phyloP scores from a whole-genome alignment of 2,113 vertebrate species.

The Ahaetulla prasina region DNA sequence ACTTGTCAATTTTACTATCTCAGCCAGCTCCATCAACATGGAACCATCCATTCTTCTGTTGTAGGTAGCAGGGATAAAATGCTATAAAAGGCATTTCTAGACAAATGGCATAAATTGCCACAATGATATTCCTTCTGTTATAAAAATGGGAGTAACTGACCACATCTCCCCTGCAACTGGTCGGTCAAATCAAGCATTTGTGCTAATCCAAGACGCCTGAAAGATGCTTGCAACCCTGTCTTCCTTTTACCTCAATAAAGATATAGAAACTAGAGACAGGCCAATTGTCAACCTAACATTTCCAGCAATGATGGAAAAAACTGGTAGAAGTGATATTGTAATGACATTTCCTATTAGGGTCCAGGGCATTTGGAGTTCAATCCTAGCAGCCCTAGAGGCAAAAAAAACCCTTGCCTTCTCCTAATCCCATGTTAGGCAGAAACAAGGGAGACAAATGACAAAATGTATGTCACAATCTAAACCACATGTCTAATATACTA shows the following conservation, averaged over 20 bases:
- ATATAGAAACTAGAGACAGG: background rate
- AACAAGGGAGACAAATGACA: background rate
- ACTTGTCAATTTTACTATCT: no score
- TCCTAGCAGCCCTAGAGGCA: background rate
- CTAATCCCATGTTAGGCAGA: background rate
- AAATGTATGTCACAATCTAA: background rate
- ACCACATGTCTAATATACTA: background rate
- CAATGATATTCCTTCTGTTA: background rate
- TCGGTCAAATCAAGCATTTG: background rate
- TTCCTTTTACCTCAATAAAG: background rate
- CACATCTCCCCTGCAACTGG: background rate
- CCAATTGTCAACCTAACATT: background rate
- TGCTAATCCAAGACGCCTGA: no score
- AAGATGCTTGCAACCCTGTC: background rate
- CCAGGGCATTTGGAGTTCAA: background rate
- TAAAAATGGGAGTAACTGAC: slow-evolving; percentile 44
- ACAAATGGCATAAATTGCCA: background rate
- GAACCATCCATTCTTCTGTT: no score
- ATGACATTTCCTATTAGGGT: background rate
- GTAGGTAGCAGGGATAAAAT: background rate
- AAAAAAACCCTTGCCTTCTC: background rate
- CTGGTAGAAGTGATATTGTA: background rate
- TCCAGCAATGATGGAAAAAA: background rate
- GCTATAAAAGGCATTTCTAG: no score
- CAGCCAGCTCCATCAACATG: no score